These are phyloP conservation scores for Cephalopholis sonnerati DNA, from an alignment of 2,113 vertebrate species.

Conservation along the genomic window DNA sequence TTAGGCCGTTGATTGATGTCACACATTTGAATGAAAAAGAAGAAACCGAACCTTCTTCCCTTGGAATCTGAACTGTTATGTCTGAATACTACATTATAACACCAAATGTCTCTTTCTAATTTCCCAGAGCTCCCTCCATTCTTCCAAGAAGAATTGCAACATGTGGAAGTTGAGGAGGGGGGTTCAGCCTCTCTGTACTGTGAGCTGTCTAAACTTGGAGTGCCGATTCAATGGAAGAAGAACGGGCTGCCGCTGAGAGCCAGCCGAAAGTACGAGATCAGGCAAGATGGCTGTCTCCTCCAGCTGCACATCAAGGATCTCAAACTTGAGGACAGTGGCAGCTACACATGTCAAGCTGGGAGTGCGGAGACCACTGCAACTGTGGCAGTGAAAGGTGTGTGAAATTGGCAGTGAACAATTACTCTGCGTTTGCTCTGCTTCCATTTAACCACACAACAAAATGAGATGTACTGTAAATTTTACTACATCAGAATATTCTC, in stretches of 20 bases:
- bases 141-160: slow-evolving; percentile 74
- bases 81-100: neutral
- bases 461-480: neutral
- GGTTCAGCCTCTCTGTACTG: slow-evolving; percentile 66
- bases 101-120: slow-evolving; percentile 11
- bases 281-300: slow-evolving; percentile 74
- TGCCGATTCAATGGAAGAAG: slow-evolving; percentile 79
- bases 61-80: neutral
- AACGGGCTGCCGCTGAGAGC: slow-evolving; percentile 74
- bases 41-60: no score
- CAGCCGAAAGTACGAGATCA: slow-evolving; percentile 82
- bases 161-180: slow-evolving; percentile 65
- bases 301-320: slow-evolving; percentile 77
- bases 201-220: slow-evolving; percentile 77
- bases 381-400: slow-evolving; percentile 85
- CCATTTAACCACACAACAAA: neutral
- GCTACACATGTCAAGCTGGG: slow-evolving; percentile 75
- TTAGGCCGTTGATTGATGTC: neutral
- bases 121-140: slow-evolving; percentile 75
- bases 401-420: neutral
- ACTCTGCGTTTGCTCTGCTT: neutral
- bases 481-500: neutral
- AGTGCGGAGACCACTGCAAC: slow-evolving; percentile 64
- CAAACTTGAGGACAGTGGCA: slow-evolving; percentile 73
- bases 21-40: neutral